Evolutionary conservation across 2,113 vertebrate genomes (phyloP).

Genomic region (Origma solitaria): DNA sequence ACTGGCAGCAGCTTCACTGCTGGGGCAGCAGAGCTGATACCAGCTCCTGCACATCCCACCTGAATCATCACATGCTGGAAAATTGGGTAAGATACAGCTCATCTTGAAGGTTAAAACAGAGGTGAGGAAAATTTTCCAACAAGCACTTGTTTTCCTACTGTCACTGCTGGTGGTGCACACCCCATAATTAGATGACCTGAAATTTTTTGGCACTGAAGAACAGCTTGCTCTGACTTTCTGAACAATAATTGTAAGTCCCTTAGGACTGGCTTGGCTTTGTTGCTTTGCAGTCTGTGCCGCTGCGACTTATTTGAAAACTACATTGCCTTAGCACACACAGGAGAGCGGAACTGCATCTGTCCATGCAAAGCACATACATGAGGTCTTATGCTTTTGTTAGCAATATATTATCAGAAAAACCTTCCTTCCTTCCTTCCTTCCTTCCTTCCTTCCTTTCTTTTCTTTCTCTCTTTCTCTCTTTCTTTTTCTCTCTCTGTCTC

Average conservation of each 20-base stretch:
- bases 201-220: background rate
- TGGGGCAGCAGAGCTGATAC: background rate
- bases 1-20: background rate
- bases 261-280: background rate
- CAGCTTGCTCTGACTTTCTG: background rate
- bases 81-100: background rate
- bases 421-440: accelerated
- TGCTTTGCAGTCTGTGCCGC: background rate
- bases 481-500: too few species aligned
- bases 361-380: background rate
- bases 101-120: background rate
- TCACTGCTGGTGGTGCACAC: accelerated
- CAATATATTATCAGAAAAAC: background rate
- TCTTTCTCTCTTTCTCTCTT: too few species aligned
- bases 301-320: background rate
- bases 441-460: too few species aligned
- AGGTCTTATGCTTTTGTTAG: background rate
- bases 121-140: background rate
- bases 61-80: background rate
- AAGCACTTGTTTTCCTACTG: background rate
- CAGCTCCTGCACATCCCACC: background rate
- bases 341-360: background rate
- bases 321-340: background rate
- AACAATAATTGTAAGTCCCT: background rate
- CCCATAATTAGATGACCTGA: background rate